Percentiles rank a stretch among this genome's conserved stretches.
Conservation (phyloP, 2,113 vertebrate genomes). For the Tenrec ecaudatus region DNA sequence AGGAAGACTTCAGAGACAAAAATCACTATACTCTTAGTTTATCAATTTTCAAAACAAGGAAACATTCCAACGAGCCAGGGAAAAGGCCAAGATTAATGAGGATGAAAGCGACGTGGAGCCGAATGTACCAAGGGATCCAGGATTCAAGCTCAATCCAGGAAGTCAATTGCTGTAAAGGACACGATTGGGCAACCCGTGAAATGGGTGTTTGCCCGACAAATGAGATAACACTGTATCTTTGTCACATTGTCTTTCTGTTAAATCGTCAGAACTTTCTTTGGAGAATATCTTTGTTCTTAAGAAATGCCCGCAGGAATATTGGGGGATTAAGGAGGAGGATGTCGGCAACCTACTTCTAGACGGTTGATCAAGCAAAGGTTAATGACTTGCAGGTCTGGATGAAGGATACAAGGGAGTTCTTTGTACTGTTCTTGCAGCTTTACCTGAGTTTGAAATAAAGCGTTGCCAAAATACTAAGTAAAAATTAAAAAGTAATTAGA, state of each 20-base stretch:
- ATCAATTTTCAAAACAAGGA: conserved; percentile 58
- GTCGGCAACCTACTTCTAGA: neutral
- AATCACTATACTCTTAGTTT: neutral
- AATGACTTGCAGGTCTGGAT: neutral
- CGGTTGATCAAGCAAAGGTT: too few relatives aligned
- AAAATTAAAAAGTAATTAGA: neutral
- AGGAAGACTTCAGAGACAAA: neutral
- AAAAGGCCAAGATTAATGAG: neutral
- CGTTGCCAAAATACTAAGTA: neutral
- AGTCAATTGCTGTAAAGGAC: neutral
- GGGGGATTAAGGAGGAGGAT: neutral
- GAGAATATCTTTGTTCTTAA: neutral
- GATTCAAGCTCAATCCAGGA: neutral
- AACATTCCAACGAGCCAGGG: neutral
- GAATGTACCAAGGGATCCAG: neutral
- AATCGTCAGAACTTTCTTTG: conserved; percentile 20
- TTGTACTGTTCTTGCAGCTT: neutral
- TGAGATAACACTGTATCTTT: neutral
- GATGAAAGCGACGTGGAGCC: neutral
- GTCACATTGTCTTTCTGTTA: neutral
- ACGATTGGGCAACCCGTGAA: neutral
- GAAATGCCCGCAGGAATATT: neutral
- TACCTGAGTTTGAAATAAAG: conserved; percentile 55
- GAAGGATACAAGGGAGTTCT: neutral
- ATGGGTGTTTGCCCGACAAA: neutral